These are phyloP conservation scores for Druon quercuslanigerum DNA, from an alignment of 1,140 invertebrate species.

Conservation along the genomic window DNA sequence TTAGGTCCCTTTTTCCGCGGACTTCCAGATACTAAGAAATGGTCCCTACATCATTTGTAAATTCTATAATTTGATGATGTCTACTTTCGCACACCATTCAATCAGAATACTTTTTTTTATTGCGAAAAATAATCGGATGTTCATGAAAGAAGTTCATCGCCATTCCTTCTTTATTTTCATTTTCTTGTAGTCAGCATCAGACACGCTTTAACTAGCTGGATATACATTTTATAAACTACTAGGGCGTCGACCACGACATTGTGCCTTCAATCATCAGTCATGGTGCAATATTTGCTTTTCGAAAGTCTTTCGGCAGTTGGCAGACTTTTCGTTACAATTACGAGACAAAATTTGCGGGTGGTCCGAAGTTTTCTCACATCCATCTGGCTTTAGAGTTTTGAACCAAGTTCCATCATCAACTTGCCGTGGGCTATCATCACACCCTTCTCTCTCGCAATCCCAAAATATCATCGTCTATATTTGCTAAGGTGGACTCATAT, in stretches of 20 bases:
- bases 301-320: background rate
- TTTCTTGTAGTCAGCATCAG: background rate
- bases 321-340: background rate
- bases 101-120: too few relatives aligned
- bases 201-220: background rate
- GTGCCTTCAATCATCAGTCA: background rate
- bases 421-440: conserved; percentile 34
- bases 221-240: background rate
- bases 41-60: too few relatives aligned
- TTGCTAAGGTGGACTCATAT: conserved; percentile 72
- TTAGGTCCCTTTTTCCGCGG: too few relatives aligned
- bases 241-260: background rate
- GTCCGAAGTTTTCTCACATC: background rate
- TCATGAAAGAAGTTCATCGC: too few relatives aligned
- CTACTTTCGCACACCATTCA: too few relatives aligned
- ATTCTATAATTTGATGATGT: too few relatives aligned
- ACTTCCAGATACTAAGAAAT: too few relatives aligned
- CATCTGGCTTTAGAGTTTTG: conserved; percentile 12
- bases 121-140: too few relatives aligned
- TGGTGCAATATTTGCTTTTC: background rate
- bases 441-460: conserved; percentile 51
- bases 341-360: background rate
- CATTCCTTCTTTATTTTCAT: too few relatives aligned
- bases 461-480: conserved; percentile 73
- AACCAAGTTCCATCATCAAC: conserved; percentile 43